Conservation (phyloP, 92 coral and sea anemone species). For the Phenganax stokvisi region DNA sequence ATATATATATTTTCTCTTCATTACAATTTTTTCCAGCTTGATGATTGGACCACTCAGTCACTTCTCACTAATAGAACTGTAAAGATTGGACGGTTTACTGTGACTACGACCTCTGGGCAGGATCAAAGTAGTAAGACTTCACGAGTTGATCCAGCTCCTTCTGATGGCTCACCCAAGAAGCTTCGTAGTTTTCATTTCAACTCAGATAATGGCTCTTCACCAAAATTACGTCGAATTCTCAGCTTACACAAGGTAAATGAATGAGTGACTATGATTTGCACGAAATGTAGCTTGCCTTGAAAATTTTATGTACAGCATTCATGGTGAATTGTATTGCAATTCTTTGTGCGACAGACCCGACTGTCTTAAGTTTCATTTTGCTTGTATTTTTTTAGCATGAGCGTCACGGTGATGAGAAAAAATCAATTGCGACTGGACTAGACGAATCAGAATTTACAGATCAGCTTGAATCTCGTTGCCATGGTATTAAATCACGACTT, state of each 20-base stretch:
- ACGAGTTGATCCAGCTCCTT: neutral
- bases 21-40: slow-evolving; percentile 56
- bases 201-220: no score
- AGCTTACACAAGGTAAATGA: neutral
- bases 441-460: slow-evolving; percentile 25
- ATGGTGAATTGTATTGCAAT: neutral
- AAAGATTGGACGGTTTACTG: slow-evolving; percentile 89
- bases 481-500: slow-evolving; percentile 57
- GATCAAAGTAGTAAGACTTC: slow-evolving; percentile 1
- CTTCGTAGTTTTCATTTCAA: neutral
- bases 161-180: slow-evolving; percentile 15
- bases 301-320: neutral
- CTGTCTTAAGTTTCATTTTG: neutral
- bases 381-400: neutral
- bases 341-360: neutral
- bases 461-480: slow-evolving; percentile 46
- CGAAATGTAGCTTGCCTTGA: no score
- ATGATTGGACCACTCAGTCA: slow-evolving; percentile 93
- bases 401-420: neutral
- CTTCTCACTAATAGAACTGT: slow-evolving; percentile 71
- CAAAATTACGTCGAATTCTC: neutral
- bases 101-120: slow-evolving; percentile 58
- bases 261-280: neutral
- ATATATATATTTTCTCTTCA: no score
- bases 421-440: neutral